phyloP scores from a whole-genome alignment of 2,113 vertebrate genomes.

The Muntiacus muntjak region DNA sequence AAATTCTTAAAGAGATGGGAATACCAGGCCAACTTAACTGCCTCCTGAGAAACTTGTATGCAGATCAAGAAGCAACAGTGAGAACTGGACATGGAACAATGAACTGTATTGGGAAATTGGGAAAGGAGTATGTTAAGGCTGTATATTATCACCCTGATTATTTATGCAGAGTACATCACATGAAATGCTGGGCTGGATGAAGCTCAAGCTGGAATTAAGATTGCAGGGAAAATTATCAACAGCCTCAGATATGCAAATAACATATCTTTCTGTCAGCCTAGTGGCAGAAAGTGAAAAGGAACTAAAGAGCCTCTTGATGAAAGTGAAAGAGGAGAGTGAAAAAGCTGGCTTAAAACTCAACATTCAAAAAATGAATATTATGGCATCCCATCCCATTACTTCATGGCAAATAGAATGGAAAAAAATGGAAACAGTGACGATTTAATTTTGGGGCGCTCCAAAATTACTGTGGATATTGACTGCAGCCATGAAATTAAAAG shows the following conservation, averaged over 20 bases:
- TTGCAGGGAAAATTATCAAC: neutral
- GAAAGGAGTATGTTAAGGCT: neutral
- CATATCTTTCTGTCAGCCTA: neutral
- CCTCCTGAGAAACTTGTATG: neutral
- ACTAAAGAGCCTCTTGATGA: neutral
- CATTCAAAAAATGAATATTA: neutral
- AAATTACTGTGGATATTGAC: neutral
- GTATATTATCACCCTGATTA: neutral
- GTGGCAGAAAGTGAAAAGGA: neutral
- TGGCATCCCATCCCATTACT: neutral
- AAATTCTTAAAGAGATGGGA: neutral
- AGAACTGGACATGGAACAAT: neutral
- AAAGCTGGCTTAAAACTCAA: neutral
- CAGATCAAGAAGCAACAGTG: neutral
- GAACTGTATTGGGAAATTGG: neutral
- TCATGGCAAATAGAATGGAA: neutral
- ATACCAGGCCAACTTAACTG: neutral
- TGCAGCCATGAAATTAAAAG: neutral
- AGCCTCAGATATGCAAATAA: neutral
- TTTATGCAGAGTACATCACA: neutral
- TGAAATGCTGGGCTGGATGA: neutral
- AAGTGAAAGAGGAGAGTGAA: neutral
- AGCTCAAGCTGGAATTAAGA: neutral
- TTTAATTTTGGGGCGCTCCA: neutral
- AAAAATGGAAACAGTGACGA: neutral